phyloP scores from a whole-genome alignment of 2,888 invertebrate genomes.

The Therioaphis trifolii region DNA sequence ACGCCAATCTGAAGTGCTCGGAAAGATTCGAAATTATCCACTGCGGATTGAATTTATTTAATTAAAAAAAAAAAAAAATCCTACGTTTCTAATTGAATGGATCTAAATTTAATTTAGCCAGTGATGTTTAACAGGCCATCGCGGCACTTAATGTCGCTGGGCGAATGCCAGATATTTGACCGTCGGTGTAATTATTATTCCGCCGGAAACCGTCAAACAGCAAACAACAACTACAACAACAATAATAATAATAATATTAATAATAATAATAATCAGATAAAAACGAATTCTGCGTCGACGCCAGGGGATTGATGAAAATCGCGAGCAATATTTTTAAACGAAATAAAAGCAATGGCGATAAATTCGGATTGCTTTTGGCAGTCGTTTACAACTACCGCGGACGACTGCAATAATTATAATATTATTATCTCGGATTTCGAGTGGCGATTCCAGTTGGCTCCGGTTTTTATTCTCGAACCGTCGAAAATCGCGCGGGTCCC shows the following conservation, averaged over 20 bases:
- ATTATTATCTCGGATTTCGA: not conserved
- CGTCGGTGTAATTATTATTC: not conserved
- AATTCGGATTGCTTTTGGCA: constrained; percentile 14
- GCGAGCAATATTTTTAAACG: not conserved
- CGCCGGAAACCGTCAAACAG: too few relatives aligned
- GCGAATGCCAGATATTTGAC: not conserved
- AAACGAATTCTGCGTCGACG: not conserved
- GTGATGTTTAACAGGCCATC: constrained; percentile 29
- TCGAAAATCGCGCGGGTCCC: too few relatives aligned
- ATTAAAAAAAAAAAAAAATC: not conserved
- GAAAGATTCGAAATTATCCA: not conserved
- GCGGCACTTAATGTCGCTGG: not conserved
- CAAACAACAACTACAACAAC: too few relatives aligned
- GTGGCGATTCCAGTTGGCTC: not conserved
- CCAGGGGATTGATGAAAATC: constrained; percentile 1
- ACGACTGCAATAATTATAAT: not conserved
- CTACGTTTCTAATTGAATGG: constrained; percentile 8
- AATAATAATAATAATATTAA: too few relatives aligned
- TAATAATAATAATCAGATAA: not conserved
- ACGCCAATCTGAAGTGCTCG: not conserved
- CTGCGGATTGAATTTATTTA: not conserved
- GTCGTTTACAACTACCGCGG: not conserved
- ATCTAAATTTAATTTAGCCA: constrained; percentile 35
- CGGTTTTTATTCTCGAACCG: not conserved
- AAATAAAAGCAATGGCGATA: too few relatives aligned